Conservation (phyloP, 2,888 invertebrate genomes). For the Parnassius glacialis region DNA sequence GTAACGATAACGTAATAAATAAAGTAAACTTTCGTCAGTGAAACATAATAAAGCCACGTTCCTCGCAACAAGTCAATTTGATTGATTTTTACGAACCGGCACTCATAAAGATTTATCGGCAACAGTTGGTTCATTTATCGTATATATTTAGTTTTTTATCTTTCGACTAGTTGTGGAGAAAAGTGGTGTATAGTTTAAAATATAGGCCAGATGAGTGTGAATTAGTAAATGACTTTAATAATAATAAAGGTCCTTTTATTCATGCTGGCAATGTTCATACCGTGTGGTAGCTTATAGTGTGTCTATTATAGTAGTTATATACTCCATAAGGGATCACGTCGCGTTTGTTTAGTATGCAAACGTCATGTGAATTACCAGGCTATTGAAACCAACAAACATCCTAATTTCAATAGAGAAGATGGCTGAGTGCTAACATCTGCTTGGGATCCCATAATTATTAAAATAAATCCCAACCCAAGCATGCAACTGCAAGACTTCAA, state of each 20-base stretch:
- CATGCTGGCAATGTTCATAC: no score
- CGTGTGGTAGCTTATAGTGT: no score
- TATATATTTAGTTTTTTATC: conserved; percentile 8
- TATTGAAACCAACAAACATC: no score
- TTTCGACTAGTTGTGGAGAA: conserved; percentile 5
- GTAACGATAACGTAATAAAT: neutral
- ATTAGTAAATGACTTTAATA: no score
- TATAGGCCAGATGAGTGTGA: no score
- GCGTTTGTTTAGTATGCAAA: neutral
- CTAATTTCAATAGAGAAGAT: no score
- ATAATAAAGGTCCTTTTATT: no score
- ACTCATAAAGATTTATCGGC: conserved; percentile 40
- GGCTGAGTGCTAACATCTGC: no score
- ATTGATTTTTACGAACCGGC: conserved; percentile 39
- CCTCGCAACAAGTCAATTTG: conserved; percentile 33
- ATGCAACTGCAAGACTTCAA: no score
- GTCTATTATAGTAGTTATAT: neutral
- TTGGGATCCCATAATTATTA: no score
- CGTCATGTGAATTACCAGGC: no score
- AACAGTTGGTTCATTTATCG: conserved; percentile 41
- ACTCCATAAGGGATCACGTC: neutral
- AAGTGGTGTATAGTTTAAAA: neutral
- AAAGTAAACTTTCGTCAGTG: neutral
- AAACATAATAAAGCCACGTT: conserved; percentile 8
- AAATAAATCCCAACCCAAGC: no score